Base-by-base conservation (phyloP, 2,888 invertebrate genomes). In the Encarsia formosa region DNA sequence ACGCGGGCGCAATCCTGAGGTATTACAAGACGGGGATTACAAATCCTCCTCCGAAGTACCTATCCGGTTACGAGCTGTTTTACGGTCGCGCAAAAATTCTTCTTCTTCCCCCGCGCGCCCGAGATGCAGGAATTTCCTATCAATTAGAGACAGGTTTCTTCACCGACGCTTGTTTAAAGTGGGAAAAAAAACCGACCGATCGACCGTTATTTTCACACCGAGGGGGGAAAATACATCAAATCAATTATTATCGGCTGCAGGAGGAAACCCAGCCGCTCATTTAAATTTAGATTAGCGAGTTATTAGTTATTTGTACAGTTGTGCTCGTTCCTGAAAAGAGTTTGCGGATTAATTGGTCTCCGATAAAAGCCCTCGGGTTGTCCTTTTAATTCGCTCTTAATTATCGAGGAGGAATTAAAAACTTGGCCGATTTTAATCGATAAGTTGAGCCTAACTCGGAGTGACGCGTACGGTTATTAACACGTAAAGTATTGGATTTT, bases 121-220 rank as follows among this genome's bases (percentile, higher is more conserved):
- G 18, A 18, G 19, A 6, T 26, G 26, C 26, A 26, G 26, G 71
- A 71, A 71, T 71, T 69, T 69, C 67, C 70, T 69, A 71, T 71
- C 71, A 71, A 71, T 71, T 70, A 70, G 66, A 67, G 70, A 70
- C 70, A 70, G 70, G 69, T 70, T 70, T 70, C 62, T 65, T 59
- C 26, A 8, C 49, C 45, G 22, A 44, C 35, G 11, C 11, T 6
- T 6, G 6, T 8, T 11, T 26, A 11, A 11, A 6, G 6, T 26
- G 26, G 26, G 26, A 6, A 26, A 11, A 6, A 6, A 11, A 26
- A 11, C 26, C 26, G 11, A 26, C 6, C 6, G 26, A 26, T 24
- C 44, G 44, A 46, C 49, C 55, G 43, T 53, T 49, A 49, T 54
- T 52, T 52, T 56, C 50, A 45, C 54, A 48, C 54, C 43, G 42